These are phyloP conservation scores for Rhysida immarginata DNA, from an alignment of 1,140 invertebrate species.

Conservation along the genomic window DNA sequence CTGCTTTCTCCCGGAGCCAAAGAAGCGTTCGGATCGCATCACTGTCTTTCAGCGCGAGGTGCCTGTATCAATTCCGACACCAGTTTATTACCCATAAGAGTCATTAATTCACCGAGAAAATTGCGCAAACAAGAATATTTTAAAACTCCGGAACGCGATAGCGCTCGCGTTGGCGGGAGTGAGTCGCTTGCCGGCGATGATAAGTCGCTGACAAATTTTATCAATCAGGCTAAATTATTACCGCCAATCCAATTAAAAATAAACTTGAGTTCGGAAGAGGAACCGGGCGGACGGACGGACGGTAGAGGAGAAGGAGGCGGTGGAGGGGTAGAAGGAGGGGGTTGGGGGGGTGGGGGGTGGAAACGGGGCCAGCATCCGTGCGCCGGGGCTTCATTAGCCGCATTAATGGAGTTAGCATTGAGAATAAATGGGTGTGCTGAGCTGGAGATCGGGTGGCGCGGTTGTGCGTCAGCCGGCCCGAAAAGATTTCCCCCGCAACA, in stretches of 20 bases:
- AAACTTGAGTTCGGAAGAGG: background rate
- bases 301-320: background rate
- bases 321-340: background rate
- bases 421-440: background rate
- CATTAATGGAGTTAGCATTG: conserved; percentile 1
- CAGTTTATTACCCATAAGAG: conserved; percentile 3
- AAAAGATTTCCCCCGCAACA: too few relatives aligned
- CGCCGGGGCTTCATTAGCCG: background rate
- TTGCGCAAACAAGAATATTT: conserved; percentile 5
- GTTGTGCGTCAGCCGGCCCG: too few relatives aligned
- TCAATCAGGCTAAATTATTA: conserved; percentile 2
- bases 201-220: conserved; percentile 6
- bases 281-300: background rate
- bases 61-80: too few relatives aligned
- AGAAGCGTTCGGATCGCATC: too few relatives aligned
- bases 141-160: background rate
- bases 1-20: too few relatives aligned
- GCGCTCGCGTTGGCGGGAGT: background rate
- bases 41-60: too few relatives aligned
- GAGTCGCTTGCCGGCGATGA: background rate
- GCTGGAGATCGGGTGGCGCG: background rate
- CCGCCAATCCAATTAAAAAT: conserved; percentile 6
- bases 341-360: too few relatives aligned
- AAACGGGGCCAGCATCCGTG: too few relatives aligned
- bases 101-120: conserved; percentile 1